phyloP scores from a whole-genome alignment of 2,113 vertebrate species.

The Myodes glareolus region DNA sequence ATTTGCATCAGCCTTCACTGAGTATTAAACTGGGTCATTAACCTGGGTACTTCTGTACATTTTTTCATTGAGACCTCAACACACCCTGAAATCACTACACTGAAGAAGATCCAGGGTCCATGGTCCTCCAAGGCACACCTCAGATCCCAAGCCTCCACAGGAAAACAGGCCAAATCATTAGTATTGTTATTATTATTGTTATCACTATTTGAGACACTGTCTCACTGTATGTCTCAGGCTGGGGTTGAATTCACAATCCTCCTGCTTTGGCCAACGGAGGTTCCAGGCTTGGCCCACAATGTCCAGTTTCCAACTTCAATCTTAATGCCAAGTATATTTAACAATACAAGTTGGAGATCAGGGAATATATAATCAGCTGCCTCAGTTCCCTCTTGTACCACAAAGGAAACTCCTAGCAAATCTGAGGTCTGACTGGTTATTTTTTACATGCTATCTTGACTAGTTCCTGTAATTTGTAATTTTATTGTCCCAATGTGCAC shows the following conservation, averaged over 20 bases:
- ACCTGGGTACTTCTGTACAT: neutral
- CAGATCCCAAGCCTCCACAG: neutral
- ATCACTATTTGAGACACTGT: neutral
- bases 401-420: slow-evolving; percentile 44
- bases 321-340: slow-evolving; percentile 34
- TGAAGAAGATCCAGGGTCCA: neutral
- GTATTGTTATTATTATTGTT: no score
- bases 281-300: neutral
- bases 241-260: neutral
- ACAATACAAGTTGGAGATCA: neutral
- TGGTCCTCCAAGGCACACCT: neutral
- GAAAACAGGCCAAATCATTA: neutral
- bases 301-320: neutral
- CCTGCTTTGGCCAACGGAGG: neutral
- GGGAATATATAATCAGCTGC: neutral
- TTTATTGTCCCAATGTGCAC: slow-evolving; percentile 25
- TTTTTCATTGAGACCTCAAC: slow-evolving; percentile 3
- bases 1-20: neutral
- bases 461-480: slow-evolving; percentile 42
- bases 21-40: neutral
- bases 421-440: neutral
- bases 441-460: slow-evolving; percentile 23
- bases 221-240: neutral
- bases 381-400: neutral
- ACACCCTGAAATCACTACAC: neutral